These are phyloP conservation scores for Oryzias javanicus DNA, from an alignment of 2,113 vertebrate species.

Conservation along the genomic window DNA sequence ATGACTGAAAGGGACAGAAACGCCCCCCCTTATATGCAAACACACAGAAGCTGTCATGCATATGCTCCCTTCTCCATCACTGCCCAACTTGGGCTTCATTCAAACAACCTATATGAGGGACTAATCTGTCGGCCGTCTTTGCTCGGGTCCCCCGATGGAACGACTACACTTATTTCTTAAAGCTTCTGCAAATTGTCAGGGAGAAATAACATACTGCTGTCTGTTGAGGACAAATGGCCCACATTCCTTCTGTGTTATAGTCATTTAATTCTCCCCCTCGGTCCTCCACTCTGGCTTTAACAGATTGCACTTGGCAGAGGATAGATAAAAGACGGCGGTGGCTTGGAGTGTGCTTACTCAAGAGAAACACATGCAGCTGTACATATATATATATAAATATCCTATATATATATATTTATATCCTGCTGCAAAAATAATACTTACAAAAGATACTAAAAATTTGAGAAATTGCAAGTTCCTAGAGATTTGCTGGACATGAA, in stretches of 20 bases:
- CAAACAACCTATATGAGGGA: conserved; percentile 45
- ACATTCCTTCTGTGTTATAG: conserved; percentile 67
- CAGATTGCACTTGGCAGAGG: conserved; percentile 69
- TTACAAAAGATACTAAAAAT: conserved; percentile 9
- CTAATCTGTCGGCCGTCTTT: conserved; percentile 49
- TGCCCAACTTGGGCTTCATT: conserved; percentile 40
- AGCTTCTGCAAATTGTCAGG: conserved; percentile 67
- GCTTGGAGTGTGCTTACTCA: conserved; percentile 51
- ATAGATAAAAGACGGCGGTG: conserved; percentile 56
- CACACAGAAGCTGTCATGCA: conserved; percentile 24
- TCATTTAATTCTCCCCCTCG: conserved; percentile 69
- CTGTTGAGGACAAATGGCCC: conserved; percentile 67
- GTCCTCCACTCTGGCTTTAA: conserved; percentile 62
- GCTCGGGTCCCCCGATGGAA: conserved; percentile 34
- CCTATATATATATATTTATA: conserved; percentile 24
- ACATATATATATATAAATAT: too few relatives aligned
- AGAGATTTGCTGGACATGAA: conserved; percentile 14
- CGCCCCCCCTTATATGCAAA: neutral
- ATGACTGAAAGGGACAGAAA: conserved; percentile 28
- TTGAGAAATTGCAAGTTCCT: conserved; percentile 12
- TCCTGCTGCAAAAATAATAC: conserved; percentile 43
- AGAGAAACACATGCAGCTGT: conserved; percentile 66
- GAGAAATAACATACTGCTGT: conserved; percentile 62
- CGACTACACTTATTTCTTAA: conserved; percentile 53
- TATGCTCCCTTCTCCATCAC: conserved; percentile 47